phyloP scores from a whole-genome alignment of 2,113 vertebrate species.

The Tetrax tetrax region DNA sequence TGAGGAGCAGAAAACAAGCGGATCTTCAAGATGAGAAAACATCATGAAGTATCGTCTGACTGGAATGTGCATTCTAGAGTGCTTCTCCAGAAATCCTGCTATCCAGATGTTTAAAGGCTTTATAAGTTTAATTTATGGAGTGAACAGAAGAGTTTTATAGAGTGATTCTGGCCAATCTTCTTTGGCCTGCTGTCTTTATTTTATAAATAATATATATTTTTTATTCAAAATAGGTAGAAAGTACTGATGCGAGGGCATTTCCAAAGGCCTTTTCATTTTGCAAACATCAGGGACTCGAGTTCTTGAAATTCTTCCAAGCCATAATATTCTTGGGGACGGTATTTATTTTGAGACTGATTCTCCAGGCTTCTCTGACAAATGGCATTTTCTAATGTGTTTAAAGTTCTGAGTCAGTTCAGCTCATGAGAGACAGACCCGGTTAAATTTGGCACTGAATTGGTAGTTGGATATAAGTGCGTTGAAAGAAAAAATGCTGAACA shows the following conservation, averaged over 20 bases:
- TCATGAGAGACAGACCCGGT: neutral
- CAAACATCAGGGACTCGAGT: conserved; percentile 25
- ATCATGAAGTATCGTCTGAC: neutral
- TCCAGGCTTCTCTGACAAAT: conserved; percentile 20
- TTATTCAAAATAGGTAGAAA: conserved; percentile 27
- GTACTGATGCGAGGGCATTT: neutral
- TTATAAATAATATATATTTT: conserved; percentile 65
- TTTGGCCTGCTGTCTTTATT: conserved; percentile 48
- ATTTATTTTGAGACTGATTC: conserved; percentile 28
- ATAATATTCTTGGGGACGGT: conserved; percentile 48
- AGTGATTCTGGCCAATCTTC: conserved; percentile 35
- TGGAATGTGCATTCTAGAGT: conserved; percentile 50
- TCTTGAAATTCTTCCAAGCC: conserved; percentile 59
- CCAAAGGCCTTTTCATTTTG: conserved; percentile 54
- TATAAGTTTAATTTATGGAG: conserved; percentile 41
- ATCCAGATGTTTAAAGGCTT: conserved; percentile 45
- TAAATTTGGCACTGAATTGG: neutral
- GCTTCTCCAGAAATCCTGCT: conserved; percentile 47
- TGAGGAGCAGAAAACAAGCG: conserved; percentile 43
- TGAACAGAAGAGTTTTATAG: conserved; percentile 48
- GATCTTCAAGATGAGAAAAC: conserved; percentile 58
- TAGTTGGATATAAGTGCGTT: neutral
- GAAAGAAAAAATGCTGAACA: conserved; percentile 14
- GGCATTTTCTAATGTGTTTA: neutral
- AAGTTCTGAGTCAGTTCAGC: neutral